Conservation (phyloP, 1,140 invertebrate genomes). For the Bombus balteatus region DNA sequence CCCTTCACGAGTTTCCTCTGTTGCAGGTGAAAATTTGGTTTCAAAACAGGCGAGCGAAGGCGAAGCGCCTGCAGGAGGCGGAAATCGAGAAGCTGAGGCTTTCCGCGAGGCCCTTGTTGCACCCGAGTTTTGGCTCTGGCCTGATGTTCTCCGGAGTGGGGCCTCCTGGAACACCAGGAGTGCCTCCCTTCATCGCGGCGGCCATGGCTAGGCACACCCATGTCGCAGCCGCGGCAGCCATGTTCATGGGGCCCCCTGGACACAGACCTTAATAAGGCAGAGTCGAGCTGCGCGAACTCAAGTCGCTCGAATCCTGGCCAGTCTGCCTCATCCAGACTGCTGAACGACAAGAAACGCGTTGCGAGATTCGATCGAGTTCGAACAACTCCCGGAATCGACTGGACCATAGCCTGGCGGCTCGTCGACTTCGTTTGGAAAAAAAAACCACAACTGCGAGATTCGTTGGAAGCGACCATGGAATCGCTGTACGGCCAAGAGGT, state of each 20-base stretch:
- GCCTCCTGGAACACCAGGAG: conserved; percentile 78
- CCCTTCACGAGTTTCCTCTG: background rate
- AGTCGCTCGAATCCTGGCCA: conserved; percentile 37
- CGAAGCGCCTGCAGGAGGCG: conserved; percentile 96
- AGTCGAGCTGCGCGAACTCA: conserved; percentile 34
- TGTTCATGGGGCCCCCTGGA: conserved; percentile 82
- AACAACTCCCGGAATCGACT: background rate
- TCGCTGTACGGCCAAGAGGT: no score
- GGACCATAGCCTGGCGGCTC: background rate
- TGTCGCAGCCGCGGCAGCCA: conserved; percentile 80
- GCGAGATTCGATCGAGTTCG: background rate
- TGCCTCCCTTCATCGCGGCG: conserved; percentile 81
- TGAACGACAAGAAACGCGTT: background rate
- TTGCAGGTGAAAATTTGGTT: conserved; percentile 97
- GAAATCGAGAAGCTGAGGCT: conserved; percentile 95
- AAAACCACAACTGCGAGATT: background rate
- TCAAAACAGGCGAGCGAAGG: conserved; percentile 97
- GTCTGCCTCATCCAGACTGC: background rate
- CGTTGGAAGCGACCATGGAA: background rate
- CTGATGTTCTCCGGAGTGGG: conserved; percentile 82
- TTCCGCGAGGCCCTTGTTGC: conserved; percentile 84
- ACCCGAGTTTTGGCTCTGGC: conserved; percentile 81
- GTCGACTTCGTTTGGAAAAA: background rate
- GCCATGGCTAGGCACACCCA: conserved; percentile 82
- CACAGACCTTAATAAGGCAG: conserved; percentile 77